Conservation (phyloP, 2,888 invertebrate species). For the Drosophila quinaria region DNA sequence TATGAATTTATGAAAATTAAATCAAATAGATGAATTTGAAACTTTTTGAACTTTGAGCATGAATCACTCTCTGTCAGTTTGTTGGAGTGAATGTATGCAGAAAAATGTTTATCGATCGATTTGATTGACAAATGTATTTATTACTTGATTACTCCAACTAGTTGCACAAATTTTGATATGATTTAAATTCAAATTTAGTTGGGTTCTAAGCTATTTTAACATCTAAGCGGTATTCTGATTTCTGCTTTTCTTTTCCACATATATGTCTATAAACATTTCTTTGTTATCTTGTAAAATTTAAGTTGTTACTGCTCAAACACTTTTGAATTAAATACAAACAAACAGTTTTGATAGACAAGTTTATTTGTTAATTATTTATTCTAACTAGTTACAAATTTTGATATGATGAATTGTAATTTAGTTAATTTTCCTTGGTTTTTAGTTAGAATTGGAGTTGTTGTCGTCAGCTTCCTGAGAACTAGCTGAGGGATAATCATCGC, state of each 20-base stretch:
- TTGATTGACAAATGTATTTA: constrained; percentile 15
- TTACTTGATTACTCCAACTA: constrained; percentile 25
- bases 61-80: not conserved
- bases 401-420: not conserved
- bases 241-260: too few species aligned
- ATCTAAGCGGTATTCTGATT: not conserved
- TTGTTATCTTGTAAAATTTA: too few species aligned
- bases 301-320: too few species aligned
- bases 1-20: constrained; percentile 60
- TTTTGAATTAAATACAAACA: too few species aligned
- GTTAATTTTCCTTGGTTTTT: not conserved
- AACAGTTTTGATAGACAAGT: constrained; percentile 5
- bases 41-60: constrained; percentile 20
- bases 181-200: not conserved
- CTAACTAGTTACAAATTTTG: not conserved
- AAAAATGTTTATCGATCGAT: constrained; percentile 30
- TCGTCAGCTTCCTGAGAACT: not conserved
- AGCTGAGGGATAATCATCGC: not conserved
- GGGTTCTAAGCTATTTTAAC: not conserved
- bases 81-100: constrained; percentile 1
- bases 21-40: constrained; percentile 53
- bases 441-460: not conserved
- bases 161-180: constrained; percentile 5
- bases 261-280: too few species aligned
- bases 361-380: constrained; percentile 9